Evolutionary conservation across 2,113 vertebrate genomes (phyloP), one percentile per base, ranked within the genome.

Genomic region (Mirounga angustirostris): DNA sequence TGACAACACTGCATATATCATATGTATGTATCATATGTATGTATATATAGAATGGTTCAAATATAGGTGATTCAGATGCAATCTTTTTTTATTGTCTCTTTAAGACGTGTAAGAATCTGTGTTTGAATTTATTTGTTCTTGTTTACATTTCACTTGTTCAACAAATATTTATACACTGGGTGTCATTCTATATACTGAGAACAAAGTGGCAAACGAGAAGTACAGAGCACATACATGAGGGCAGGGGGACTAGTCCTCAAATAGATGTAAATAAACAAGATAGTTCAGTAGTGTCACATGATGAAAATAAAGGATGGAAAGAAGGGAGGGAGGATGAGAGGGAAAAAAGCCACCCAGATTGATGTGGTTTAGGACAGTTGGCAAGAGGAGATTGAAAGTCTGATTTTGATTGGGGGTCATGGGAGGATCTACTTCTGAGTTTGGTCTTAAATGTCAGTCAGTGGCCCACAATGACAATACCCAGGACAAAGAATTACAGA

Each of bases 281-380:
- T 30, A 78, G 58, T 46, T 61, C 18, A 78, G 5, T 67, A 69
- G 79, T 36, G 40, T 76, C 3, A 61, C 5, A 12, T 65, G 11
- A 7, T 56, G 28, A 8, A 58, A 16, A 26, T 50, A 12, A 33
- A 67, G 12, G 13, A 18, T 7, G 4, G 43, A 52, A 19, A 22
- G 4, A 40, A 59, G 28, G 12, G 3, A 24, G 3, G 33, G 4
- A 46, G 0, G 7, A 11, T 46, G 5, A 2, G 3, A 80, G 18
- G 11, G 1, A 74, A 10, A 22, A 18, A 56, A n/a, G 4, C 2
- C 10, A 14, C 15, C 7, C 4, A 73, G 15, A 16, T 40, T 33
- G 22, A 89, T 36, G 3, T 24, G 7, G 61, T n/a, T 97, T 93
- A 74, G 2, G 54, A 46, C 5, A 74, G 1, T n/a, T 33, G 36